Conservation (phyloP, 2,113 vertebrate genomes). For the Calyptommatus sinebrachiatus region DNA sequence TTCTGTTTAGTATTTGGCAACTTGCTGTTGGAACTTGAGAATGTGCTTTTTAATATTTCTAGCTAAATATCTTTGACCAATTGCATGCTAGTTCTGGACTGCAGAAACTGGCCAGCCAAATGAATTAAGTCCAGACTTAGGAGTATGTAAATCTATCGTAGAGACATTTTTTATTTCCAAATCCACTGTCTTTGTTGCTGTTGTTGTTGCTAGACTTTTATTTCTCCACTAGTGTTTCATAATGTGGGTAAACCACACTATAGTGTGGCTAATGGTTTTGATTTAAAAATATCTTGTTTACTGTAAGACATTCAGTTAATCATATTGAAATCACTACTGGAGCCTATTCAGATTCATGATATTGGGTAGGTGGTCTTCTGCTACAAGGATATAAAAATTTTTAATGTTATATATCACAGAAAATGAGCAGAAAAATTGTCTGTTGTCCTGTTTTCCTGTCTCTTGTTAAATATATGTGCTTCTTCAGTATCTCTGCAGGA, state of each 20-base stretch:
- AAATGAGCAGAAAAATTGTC: constrained; percentile 25
- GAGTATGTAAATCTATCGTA: background rate
- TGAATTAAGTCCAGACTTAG: background rate
- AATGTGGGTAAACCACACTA: background rate
- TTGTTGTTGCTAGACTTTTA: no score
- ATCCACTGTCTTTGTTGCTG: background rate
- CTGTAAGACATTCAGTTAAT: constrained; percentile 35
- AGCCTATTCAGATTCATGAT: constrained; percentile 36
- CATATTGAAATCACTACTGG: constrained; percentile 38
- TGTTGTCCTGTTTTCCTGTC: constrained; percentile 37
- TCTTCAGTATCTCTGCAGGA: constrained; percentile 2
- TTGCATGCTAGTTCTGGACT: background rate
- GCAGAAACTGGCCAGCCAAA: background rate
- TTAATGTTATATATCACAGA: constrained; percentile 48
- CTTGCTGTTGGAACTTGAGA: background rate
- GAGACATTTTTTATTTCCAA: background rate
- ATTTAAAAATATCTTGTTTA: constrained; percentile 31
- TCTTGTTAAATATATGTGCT: constrained; percentile 20
- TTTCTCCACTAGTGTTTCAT: background rate
- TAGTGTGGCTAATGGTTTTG: constrained; percentile 33
- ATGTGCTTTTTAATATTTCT: background rate
- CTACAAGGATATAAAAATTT: constrained; percentile 43
- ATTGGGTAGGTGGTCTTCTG: constrained; percentile 39
- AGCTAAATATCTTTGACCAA: background rate
- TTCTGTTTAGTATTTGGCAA: background rate